A percentile compares a stretch with the other conserved stretches of the same genome.
These are phyloP conservation scores for Leucozona laternaria DNA, from an alignment of 2,888 invertebrate genomes.

Conservation along the genomic window DNA sequence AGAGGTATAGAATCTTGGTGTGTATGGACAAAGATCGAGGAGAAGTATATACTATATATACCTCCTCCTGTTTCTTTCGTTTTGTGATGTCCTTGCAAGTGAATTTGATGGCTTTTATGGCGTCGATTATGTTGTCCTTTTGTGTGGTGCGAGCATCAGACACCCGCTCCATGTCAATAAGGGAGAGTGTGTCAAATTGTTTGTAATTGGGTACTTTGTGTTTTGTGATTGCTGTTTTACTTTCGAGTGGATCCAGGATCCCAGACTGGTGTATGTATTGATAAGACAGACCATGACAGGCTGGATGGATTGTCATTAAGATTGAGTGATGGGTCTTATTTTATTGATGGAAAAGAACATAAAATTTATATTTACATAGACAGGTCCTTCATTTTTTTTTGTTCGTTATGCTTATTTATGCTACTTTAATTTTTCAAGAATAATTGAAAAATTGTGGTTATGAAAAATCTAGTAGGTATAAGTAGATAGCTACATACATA, in stretches of 20 bases:
- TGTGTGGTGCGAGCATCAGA: conserved; percentile 47
- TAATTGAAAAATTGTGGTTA: too few relatives aligned
- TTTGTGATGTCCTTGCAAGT: conserved; percentile 69
- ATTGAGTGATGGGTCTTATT: conserved; percentile 39
- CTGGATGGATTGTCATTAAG: conserved; percentile 46
- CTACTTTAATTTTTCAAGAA: neutral
- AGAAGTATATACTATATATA: too few relatives aligned
- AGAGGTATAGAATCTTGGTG: conserved; percentile 21
- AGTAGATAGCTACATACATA: too few relatives aligned
- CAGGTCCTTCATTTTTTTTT: neutral
- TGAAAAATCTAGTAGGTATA: too few relatives aligned
- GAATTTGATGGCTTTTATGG: conserved; percentile 74
- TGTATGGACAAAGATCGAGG: neutral
- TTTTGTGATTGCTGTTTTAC: conserved; percentile 63
- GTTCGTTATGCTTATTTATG: too few relatives aligned
- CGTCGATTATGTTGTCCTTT: conserved; percentile 72
- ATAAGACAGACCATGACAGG: conserved; percentile 10
- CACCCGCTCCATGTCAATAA: conserved; percentile 1
- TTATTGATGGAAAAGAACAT: neutral
- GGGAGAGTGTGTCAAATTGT: conserved; percentile 74
- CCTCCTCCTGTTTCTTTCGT: conserved; percentile 27
- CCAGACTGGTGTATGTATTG: conserved; percentile 15
- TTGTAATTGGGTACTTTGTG: conserved; percentile 75
- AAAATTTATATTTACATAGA: neutral
- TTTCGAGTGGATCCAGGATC: conserved; percentile 53